These are phyloP conservation scores for Moxostoma hubbsi DNA, from an alignment of 2,797 vertebrate species.

Conservation along the genomic window DNA sequence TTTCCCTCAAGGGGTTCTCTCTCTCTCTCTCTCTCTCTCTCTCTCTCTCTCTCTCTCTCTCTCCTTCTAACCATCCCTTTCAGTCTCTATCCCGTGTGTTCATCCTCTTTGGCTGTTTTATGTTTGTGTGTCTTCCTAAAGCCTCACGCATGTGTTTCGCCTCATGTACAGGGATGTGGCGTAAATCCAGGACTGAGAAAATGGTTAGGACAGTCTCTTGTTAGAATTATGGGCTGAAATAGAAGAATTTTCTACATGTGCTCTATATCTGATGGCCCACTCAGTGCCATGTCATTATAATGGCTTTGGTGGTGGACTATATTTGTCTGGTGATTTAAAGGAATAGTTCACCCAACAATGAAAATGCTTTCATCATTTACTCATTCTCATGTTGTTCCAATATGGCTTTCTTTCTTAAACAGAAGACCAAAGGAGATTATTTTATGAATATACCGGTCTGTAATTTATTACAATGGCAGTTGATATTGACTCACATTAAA, in stretches of 20 bases:
- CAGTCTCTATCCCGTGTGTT: background rate
- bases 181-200: conserved; percentile 9
- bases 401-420: too few species aligned
- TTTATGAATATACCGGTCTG: too few species aligned
- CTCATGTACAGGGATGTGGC: conserved; percentile 10
- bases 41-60: background rate
- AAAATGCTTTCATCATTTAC: too few species aligned
- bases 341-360: too few species aligned
- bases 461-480: too few species aligned
- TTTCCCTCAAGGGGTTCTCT: conserved; percentile 25
- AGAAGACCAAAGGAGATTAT: too few species aligned
- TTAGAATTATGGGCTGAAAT: background rate
- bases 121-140: conserved; percentile 35
- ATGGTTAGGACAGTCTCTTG: background rate
- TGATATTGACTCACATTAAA: too few species aligned
- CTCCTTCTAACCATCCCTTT: background rate
- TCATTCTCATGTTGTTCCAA: too few species aligned
- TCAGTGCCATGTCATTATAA: conserved; percentile 10
- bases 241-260: background rate
- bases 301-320: background rate
- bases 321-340: conserved; percentile 3
- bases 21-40: background rate
- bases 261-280: background rate
- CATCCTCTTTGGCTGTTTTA: background rate
- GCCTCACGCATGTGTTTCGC: conserved; percentile 5